A percentile compares a stretch with the other conserved stretches of the same genome.
phyloP scores from a whole-genome alignment of 1,140 invertebrate genomes.

The Pseudobourletiella spinata region DNA sequence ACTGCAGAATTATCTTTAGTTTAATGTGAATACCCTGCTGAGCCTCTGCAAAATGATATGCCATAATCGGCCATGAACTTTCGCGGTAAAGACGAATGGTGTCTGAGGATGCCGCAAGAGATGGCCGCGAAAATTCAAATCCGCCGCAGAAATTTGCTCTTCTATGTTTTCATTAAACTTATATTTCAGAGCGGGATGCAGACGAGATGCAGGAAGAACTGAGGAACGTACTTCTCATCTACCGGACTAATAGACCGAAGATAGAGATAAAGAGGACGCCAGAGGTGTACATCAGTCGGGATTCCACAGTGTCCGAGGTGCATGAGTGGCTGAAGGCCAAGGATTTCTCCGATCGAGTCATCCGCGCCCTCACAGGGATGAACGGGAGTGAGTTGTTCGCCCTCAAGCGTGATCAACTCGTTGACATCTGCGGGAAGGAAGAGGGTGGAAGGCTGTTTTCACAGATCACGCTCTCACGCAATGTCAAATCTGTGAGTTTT shows the following conservation, averaged over 20 bases:
- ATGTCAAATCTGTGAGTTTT: slow-evolving; percentile 58
- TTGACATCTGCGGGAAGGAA: slow-evolving; percentile 55
- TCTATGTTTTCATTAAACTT: too few species aligned
- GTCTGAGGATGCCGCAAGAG: too few species aligned
- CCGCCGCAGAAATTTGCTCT: too few species aligned
- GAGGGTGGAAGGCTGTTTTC: slow-evolving; percentile 64
- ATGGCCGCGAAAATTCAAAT: too few species aligned
- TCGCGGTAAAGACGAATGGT: too few species aligned
- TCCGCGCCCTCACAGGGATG: slow-evolving; percentile 54
- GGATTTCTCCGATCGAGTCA: slow-evolving; percentile 57
- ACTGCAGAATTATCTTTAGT: too few species aligned
- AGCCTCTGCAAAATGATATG: too few species aligned
- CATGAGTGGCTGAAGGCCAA: slow-evolving; percentile 64
- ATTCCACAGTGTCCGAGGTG: slow-evolving; percentile 56
- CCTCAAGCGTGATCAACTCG: slow-evolving; percentile 53
- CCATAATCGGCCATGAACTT: too few species aligned
- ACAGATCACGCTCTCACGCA: slow-evolving; percentile 65
- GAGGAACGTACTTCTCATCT: slow-evolving; percentile 52
- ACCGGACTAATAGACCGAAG: slow-evolving; percentile 49
- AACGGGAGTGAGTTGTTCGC: slow-evolving; percentile 61
- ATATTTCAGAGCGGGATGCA: too few species aligned
- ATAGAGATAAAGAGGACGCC: slow-evolving; percentile 58
- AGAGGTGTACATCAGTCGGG: slow-evolving; percentile 59
- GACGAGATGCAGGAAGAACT: slow-evolving; percentile 64
- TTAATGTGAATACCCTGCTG: too few species aligned